Evolutionary conservation across 30 jellyfish, hydroid and myxozoan species (phyloP), one percentile per base, ranked within the genome.

Genomic region (Aurelia aurita): DNA sequence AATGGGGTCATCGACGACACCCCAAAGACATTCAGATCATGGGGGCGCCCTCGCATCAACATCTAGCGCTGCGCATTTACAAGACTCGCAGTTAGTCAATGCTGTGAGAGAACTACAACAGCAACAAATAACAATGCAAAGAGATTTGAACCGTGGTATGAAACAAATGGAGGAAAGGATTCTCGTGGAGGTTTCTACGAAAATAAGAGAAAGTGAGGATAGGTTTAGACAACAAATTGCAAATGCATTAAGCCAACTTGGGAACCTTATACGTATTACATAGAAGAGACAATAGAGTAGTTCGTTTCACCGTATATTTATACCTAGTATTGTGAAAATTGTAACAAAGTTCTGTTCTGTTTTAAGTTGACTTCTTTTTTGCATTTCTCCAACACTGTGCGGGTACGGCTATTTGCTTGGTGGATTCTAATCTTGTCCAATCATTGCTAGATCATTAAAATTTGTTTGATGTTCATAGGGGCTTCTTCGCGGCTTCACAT

Each of bases 51-150:
- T 58, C 15, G 71, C 46, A 25, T 7, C 49, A 12, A 39, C 74
- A 26, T 9, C 39, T 11, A 62, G 31, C n/a, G 85, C 69, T 5
- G 72, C 20, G 23, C 43, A 62, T 54, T 68, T 5, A n/a, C 63
- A 23, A 8, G 80, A 83, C 27, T 58, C 93, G 26, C 80, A 75
- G 46, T 63, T 83, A 35, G 81, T 70, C 6, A 68, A 83, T 39
- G 93, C 93, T 0, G 93, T 83, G 27, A 49, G 93, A 21, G 93
- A 83, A 64, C 75, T 83, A 59, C 93, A 83, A 59, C 86, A 83
- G 70, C 93, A 83, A 71, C 93, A 83, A 26, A 83, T 83, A 15
- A 71, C 93, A 53, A 83, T 83, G 93, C 93, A 83, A 63, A 43
- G 93, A 10, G 93, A 83, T 23, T 14, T 83, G 28, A 34, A 47